Evolutionary conservation across 1,140 invertebrate genomes (phyloP).

Genomic region (Sycobia sp.): DNA sequence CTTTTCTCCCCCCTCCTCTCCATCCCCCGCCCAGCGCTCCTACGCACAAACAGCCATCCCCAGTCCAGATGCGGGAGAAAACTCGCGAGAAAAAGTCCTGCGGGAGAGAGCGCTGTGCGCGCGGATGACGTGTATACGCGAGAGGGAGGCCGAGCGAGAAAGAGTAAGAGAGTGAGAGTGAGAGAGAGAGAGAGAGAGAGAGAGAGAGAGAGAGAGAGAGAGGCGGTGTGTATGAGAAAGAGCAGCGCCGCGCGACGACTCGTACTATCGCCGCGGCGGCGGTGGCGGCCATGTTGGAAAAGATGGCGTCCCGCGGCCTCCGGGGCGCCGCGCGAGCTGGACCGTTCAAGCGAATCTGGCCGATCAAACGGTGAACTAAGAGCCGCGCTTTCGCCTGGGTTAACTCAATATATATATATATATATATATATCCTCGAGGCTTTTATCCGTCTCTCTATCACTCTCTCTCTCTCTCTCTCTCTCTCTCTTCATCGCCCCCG

Average conservation of each 20-base stretch:
- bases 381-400: slow-evolving; percentile 57
- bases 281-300: slow-evolving; percentile 44
- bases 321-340: slow-evolving; percentile 39
- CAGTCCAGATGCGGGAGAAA: neutral
- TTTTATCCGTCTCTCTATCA: slow-evolving; percentile 43
- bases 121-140: neutral
- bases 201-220: too few species aligned
- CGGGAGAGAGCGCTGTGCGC: neutral
- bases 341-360: slow-evolving; percentile 61
- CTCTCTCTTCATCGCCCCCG: neutral
- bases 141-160: neutral
- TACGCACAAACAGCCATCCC: neutral
- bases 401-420: too few species aligned
- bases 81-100: neutral
- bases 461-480: too few species aligned
- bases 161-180: neutral
- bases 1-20: slow-evolving; percentile 12
- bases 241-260: too few species aligned
- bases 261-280: neutral
- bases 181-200: neutral
- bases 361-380: slow-evolving; percentile 62
- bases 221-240: too few species aligned
- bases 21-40: too few species aligned
- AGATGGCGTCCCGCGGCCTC: slow-evolving; percentile 42
- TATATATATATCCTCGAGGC: slow-evolving; percentile 37